Evolutionary conservation across 2,888 invertebrate genomes (phyloP), one percentile per base, ranked within the genome.

Genomic region (Phoronis australis): DNA sequence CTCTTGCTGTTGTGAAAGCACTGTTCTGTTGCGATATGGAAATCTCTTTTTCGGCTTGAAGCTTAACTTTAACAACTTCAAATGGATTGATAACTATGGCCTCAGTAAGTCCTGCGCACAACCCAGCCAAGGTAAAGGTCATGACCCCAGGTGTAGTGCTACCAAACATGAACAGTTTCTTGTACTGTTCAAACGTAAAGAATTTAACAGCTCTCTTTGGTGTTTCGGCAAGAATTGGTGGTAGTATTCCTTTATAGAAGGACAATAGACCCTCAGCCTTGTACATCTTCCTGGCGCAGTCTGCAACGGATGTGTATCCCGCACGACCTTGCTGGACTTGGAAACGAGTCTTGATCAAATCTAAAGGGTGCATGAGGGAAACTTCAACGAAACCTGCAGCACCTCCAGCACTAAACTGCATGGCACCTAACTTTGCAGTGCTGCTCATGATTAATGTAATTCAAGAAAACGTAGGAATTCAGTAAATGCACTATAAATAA

Each of bases 161-260:
- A n/a, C n/a, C n/a, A n/a, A n/a, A n/a, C n/a, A n/a, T n/a, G n/a
- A n/a, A n/a, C n/a, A 90, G 75, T 62, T 85, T 83, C 79, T 94
- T 92, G 69, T 90, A 91, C 75, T 93, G 91, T 78, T 94, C 94
- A 80, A 94, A 95, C 25, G 90, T 88, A 66, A 91, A 85, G 78
- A 95, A 95, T 82, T 95, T 95, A 15, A 90, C 87, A 18, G 94
- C 94, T 68, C 94, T 78, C 77, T 95, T 95, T 1, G 95, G 95
- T 1, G 94, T 95, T 80, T 95, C 95, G 6, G 90, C 93, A 54
- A 94, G 75, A 62, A 95, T 87, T 5, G 95, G 95, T 4, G 94
- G 95, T 58, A 94, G 63, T 59, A 95, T 90, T 54, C 95, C 95
- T 80, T 94, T 92, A 87, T 91, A 94, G 76, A 87, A 90, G 9